phyloP scores from a whole-genome alignment of 2,113 vertebrate genomes.

The Ahaetulla prasina region DNA sequence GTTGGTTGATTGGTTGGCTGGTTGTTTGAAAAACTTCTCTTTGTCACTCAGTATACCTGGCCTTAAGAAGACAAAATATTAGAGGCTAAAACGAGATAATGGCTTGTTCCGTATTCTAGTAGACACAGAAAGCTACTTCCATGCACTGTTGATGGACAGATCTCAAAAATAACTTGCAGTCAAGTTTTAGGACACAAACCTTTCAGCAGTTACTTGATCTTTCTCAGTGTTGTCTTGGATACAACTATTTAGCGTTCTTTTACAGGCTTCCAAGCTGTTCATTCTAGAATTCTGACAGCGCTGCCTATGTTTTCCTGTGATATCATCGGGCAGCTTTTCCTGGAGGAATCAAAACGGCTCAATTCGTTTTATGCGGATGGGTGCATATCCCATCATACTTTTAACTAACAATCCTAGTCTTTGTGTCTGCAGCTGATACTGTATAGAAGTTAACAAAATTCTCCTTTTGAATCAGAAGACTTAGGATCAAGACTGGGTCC shows the following conservation, averaged over 20 bases:
- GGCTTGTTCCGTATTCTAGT: no score
- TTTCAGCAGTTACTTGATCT: neutral
- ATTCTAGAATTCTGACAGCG: neutral
- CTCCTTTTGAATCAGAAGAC: neutral
- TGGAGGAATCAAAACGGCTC: neutral
- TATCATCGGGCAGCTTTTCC: neutral
- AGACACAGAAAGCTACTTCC: no score
- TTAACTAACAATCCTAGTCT: neutral
- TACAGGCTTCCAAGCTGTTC: neutral
- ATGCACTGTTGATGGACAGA: neutral
- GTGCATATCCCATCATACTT: neutral
- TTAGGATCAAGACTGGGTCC: neutral
- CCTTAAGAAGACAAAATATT: neutral
- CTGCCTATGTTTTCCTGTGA: neutral
- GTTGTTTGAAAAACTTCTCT: neutral
- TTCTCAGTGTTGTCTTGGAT: neutral
- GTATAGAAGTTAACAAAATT: neutral
- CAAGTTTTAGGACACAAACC: neutral
- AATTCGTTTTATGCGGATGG: neutral
- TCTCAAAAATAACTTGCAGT: neutral
- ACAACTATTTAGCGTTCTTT: neutral
- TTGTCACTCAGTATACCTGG: neutral
- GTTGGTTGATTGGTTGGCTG: neutral
- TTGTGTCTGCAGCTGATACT: no score
- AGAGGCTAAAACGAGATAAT: neutral